Conservation (phyloP, 2,888 invertebrate species). For the Altica lythri region DNA sequence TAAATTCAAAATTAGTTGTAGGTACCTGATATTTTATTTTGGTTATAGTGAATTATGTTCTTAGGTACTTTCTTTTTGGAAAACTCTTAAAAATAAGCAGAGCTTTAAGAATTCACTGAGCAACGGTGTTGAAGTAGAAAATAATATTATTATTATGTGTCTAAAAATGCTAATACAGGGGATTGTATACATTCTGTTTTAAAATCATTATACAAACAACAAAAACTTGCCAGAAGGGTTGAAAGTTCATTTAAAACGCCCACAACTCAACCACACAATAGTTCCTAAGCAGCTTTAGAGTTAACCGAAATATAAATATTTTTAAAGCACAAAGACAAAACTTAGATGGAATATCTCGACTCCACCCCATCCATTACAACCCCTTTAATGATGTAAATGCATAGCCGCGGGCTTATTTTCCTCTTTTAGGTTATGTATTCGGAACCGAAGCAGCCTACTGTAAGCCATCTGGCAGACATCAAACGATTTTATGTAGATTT, state of each 20-base stretch:
- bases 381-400: constrained; percentile 57
- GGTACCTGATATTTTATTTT: too few species aligned
- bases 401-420: constrained; percentile 51
- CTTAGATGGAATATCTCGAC: constrained; percentile 53
- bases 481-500: constrained; percentile 58
- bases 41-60: too few species aligned
- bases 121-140: too few species aligned
- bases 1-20: too few species aligned
- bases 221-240: constrained; percentile 26
- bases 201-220: background rate
- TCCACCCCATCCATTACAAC: constrained; percentile 49
- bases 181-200: too few species aligned
- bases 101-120: too few species aligned
- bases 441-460: constrained; percentile 48
- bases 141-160: too few species aligned
- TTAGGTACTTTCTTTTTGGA: too few species aligned
- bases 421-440: constrained; percentile 47
- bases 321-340: constrained; percentile 57
- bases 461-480: constrained; percentile 55
- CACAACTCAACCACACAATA: constrained; percentile 39
- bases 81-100: too few species aligned
- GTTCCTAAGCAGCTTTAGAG: constrained; percentile 36
- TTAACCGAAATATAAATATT: constrained; percentile 55
- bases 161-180: too few species aligned
- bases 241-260: constrained; percentile 28